Evolutionary conservation across 2,797 vertebrate species (phyloP), one percentile per base, ranked within the genome.

Genomic region (Prionace glauca): DNA sequence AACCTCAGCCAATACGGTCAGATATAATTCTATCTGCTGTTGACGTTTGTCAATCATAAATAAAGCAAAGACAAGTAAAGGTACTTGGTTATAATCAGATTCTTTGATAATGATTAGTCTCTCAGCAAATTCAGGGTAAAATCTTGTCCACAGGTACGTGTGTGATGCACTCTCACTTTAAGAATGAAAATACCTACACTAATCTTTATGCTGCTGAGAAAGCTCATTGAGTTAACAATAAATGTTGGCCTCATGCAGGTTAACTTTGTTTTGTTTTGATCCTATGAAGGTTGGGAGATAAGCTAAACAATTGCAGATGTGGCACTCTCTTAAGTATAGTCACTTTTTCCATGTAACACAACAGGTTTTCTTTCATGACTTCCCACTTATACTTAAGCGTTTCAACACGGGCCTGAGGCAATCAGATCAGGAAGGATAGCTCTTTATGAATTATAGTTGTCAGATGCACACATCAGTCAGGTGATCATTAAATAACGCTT

Each of bases 291-390:
- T 5, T 71, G 67, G 45, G 36, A 67, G 91, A 90, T 71, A 45
- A 90, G 56, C 26, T 32, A 94, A 72, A 24, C 71, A 94, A 94
- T 50, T 94, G 22, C 24, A 94, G 45, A 71, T 94, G 69, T 72
- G 45, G 45, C 93, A 56, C 45, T 32, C 26, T 32, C 36, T 95
- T 95, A 74, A 74, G 7, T 32, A 50, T 50, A 22, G 71, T 74
- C 93, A 74, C 45, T 56, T 95, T 74, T 95, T 94, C 92, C 69
- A 94, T 16, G 26, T 50, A 65, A 18, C 67, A 94, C 5, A 8
- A 41, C 9, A 77, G 93, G 20, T 32, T 92, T 56, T 56, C 69
- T 74, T 95, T 74, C 62, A 94, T 32, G 91, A 50, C 29, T n/a
- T 77, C 45, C 74, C 29, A n/a, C 72, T 74, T 74, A 72, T 95